Conservation (phyloP, 2,888 invertebrate genomes). For the Dolichomitus sp. region DNA sequence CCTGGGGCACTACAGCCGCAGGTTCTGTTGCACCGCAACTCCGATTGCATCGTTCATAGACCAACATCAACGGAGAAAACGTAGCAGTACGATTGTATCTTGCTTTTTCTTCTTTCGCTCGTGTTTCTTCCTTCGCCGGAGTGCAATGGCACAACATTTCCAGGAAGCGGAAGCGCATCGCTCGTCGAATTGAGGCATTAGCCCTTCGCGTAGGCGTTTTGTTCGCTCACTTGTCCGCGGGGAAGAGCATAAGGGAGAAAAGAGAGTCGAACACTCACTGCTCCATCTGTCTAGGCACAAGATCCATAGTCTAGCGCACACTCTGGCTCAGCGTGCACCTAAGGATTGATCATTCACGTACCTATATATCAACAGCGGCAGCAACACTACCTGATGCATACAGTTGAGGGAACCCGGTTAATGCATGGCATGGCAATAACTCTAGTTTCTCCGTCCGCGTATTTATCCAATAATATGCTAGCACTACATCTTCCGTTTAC, state of each 20-base stretch:
- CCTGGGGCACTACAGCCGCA: not conserved
- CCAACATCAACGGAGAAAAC: not conserved
- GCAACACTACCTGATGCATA: not conserved
- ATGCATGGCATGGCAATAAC: constrained; percentile 27
- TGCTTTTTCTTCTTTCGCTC: not conserved
- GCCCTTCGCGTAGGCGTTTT: constrained; percentile 33
- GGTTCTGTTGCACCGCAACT: not conserved
- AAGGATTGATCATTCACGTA: constrained; percentile 36
- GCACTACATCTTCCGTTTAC: constrained; percentile 12
- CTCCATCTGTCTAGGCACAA: not conserved
- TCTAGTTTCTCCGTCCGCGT: not conserved
- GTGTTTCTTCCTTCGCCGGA: constrained; percentile 4
- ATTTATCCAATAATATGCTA: constrained; percentile 33
- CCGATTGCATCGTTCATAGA: constrained; percentile 8
- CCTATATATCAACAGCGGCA: not conserved
- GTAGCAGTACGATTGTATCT: constrained; percentile 6
- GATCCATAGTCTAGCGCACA: not conserved
- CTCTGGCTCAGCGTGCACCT: constrained; percentile 3
- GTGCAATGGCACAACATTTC: constrained; percentile 13
- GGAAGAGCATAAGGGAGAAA: constrained; percentile 15
- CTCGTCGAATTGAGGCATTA: constrained; percentile 19
- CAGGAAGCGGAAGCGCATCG: constrained; percentile 36
- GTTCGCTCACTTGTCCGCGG: constrained; percentile 10
- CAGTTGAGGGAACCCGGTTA: constrained; percentile 14
- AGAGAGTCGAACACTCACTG: not conserved